phyloP scores from a whole-genome alignment of 2,113 vertebrate species.

The Hippocampus mohnikei region DNA sequence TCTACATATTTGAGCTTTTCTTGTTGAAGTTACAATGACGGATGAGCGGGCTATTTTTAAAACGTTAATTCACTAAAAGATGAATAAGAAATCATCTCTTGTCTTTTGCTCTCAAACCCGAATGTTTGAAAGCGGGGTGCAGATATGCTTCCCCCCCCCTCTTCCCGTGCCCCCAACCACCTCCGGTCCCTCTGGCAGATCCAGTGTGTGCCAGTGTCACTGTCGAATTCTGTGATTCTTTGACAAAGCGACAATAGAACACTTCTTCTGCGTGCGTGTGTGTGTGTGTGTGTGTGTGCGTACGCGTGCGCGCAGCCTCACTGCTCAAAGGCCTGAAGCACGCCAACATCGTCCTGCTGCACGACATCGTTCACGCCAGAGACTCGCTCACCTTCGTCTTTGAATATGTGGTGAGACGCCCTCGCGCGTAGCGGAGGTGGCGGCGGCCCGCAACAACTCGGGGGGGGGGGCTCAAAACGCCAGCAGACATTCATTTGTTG shows the following conservation, averaged over 20 bases:
- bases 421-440: background rate
- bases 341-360: slow-evolving; percentile 85
- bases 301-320: slow-evolving; percentile 69
- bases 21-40: too few species aligned
- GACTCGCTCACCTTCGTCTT: slow-evolving; percentile 88
- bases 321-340: slow-evolving; percentile 88
- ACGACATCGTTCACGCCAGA: slow-evolving; percentile 86
- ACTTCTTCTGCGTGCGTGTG: slow-evolving; percentile 5
- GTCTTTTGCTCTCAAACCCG: background rate
- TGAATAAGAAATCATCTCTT: background rate
- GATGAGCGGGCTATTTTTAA: too few species aligned
- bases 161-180: too few species aligned
- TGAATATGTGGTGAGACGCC: slow-evolving; percentile 82
- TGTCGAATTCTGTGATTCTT: slow-evolving; percentile 7
- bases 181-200: background rate
- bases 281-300: slow-evolving; percentile 1
- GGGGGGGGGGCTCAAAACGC: background rate
- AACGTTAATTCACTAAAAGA: background rate
- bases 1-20: too few species aligned
- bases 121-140: background rate
- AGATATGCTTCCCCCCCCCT: background rate
- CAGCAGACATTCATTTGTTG: background rate
- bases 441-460: background rate
- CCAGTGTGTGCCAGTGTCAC: slow-evolving; percentile 11
- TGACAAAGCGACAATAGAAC: background rate